These are phyloP conservation scores for Stigmatopora argus DNA, from an alignment of 2,113 vertebrate genomes.

Conservation along the genomic window DNA sequence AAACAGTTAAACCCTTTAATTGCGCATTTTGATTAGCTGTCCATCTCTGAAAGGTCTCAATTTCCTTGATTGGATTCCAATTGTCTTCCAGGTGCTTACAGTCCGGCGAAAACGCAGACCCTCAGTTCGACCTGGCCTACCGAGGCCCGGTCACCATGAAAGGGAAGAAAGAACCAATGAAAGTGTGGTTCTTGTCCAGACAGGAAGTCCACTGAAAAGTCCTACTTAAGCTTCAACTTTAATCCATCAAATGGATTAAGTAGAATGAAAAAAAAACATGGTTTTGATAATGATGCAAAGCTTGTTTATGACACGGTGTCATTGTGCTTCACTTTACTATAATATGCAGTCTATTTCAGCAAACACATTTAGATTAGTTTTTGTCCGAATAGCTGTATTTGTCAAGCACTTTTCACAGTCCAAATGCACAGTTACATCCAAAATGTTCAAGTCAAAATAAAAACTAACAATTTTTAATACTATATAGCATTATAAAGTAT, in stretches of 20 bases:
- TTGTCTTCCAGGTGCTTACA: slow-evolving; percentile 82
- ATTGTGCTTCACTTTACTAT: slow-evolving; percentile 7
- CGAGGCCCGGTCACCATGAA: slow-evolving; percentile 95
- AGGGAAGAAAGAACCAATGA: slow-evolving; percentile 97
- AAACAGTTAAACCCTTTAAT: no score
- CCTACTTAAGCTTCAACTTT: neutral
- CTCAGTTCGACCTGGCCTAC: slow-evolving; percentile 88
- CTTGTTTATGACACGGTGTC: neutral
- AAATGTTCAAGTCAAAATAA: neutral
- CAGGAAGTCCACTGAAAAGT: slow-evolving; percentile 72
- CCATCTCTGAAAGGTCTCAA: no score
- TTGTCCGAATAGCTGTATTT: neutral
- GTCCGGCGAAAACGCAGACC: slow-evolving; percentile 89
- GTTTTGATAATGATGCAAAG: slow-evolving; percentile 33
- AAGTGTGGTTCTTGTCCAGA: slow-evolving; percentile 93
- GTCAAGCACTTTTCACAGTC: neutral
- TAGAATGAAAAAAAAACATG: slow-evolving; percentile 17
- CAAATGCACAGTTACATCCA: neutral
- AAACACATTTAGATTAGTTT: neutral
- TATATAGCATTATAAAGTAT: neutral
- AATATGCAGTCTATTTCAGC: slow-evolving; percentile 15
- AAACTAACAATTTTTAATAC: neutral
- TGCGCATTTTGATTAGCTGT: no score
- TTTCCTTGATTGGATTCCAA: no score
- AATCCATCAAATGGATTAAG: neutral